Percentiles rank a stretch among this genome's conserved stretches.
phyloP scores from a whole-genome alignment of 2,797 vertebrate species.

The Etheostoma perlongum region DNA sequence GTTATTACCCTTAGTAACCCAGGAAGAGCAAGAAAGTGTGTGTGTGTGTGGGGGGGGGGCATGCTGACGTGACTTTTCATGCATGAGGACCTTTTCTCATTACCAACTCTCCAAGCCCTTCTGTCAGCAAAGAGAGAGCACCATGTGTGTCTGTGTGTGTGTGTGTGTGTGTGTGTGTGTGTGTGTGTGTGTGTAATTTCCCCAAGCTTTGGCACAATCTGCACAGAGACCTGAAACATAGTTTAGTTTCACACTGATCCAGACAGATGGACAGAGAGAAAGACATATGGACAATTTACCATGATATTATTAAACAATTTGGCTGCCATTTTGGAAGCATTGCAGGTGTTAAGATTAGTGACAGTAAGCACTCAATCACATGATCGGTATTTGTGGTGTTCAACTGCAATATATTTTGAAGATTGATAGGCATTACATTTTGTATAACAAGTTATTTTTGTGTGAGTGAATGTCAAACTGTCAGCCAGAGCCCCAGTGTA shows the following conservation, averaged over 20 bases:
- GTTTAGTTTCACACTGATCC: constrained; percentile 76
- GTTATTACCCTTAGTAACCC: not conserved
- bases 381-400: not conserved
- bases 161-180: constrained; percentile 31
- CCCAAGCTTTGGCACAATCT: constrained; percentile 66
- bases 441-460: not conserved
- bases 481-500: not conserved
- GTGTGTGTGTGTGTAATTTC: constrained; percentile 48
- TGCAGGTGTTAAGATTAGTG: constrained; percentile 36
- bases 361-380: constrained; percentile 5
- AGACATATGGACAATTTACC: constrained; percentile 74
- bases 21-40: not conserved
- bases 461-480: not conserved
- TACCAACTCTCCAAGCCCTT: constrained; percentile 73
- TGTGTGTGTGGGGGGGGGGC: constrained; percentile 8
- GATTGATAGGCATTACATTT: not conserved
- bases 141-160: constrained; percentile 16
- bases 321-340: constrained; percentile 22
- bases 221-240: constrained; percentile 74
- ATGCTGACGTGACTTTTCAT: constrained; percentile 73
- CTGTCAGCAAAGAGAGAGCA: constrained; percentile 69
- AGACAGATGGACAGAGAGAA: constrained; percentile 71
- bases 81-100: constrained; percentile 81
- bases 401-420: not conserved
- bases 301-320: constrained; percentile 38